These are phyloP conservation scores for Drosophila colorata DNA, from an alignment of 2,888 invertebrate genomes.

Conservation along the genomic window DNA sequence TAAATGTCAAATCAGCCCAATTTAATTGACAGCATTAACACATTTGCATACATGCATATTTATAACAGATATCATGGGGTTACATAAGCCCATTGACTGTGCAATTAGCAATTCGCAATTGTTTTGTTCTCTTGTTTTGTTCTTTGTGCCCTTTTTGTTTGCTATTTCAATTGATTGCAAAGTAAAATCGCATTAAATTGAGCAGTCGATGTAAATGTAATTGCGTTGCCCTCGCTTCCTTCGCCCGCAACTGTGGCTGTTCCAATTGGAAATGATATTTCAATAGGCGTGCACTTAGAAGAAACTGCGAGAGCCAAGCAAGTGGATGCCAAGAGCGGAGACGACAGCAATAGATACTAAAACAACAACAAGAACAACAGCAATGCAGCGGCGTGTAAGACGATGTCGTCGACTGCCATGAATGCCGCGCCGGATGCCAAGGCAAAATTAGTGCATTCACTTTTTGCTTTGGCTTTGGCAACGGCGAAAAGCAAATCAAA, in stretches of 20 bases:
- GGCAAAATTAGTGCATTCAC: slow-evolving; percentile 84
- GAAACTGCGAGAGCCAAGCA: slow-evolving; percentile 38
- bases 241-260: slow-evolving; percentile 27
- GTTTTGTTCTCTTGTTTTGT: slow-evolving; percentile 15
- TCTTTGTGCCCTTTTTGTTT: slow-evolving; percentile 14
- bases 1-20: not conserved
- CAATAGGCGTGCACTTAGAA: slow-evolving; percentile 49
- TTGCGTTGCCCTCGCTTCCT: slow-evolving; percentile 7
- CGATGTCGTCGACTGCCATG: slow-evolving; percentile 60
- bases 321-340: slow-evolving; percentile 38
- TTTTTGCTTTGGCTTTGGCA: slow-evolving; percentile 73
- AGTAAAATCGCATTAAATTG: slow-evolving; percentile 50
- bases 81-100: slow-evolving; percentile 68
- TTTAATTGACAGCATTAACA: slow-evolving; percentile 17
- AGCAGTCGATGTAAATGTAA: slow-evolving; percentile 19
- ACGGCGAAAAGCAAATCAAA: slow-evolving; percentile 39
- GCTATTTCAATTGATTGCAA: slow-evolving; percentile 37
- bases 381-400: slow-evolving; percentile 26
- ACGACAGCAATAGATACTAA: slow-evolving; percentile 58
- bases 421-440: slow-evolving; percentile 82
- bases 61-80: slow-evolving; percentile 38
- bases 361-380: slow-evolving; percentile 24
- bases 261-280: slow-evolving; percentile 72
- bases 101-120: slow-evolving; percentile 55
- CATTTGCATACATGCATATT: slow-evolving; percentile 30